phyloP scores from a whole-genome alignment of 2,113 vertebrate species.

The Solenodon paradoxus region DNA sequence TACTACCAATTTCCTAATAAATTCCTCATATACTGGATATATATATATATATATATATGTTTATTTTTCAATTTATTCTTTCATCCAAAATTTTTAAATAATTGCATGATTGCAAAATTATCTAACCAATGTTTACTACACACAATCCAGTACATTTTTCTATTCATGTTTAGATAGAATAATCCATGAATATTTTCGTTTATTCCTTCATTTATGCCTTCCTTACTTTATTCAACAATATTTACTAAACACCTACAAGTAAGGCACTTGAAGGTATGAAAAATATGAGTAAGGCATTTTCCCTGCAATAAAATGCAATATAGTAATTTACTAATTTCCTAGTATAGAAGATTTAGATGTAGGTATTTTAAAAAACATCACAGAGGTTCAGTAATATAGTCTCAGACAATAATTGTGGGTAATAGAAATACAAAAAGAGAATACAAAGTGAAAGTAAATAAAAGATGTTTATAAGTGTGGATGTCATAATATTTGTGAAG shows the following conservation, averaged over 20 bases:
- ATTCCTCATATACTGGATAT: background rate
- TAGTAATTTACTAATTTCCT: too few relatives aligned
- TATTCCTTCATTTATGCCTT: background rate
- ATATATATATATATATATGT: too few relatives aligned
- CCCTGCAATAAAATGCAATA: rapidly evolving
- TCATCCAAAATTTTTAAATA: background rate
- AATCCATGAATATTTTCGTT: background rate
- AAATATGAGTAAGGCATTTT: background rate
- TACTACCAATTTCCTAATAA: background rate
- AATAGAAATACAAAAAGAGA: background rate
- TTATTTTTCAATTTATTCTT: background rate
- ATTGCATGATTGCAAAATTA: background rate
- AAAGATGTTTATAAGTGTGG: background rate
- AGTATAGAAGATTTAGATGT: background rate
- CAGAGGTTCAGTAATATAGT: background rate
- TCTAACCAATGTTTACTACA: background rate
- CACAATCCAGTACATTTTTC: background rate
- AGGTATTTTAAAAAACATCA: background rate
- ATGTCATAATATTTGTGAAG: background rate
- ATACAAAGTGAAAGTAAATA: background rate
- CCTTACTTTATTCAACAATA: background rate
- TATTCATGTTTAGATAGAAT: background rate
- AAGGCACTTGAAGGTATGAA: background rate
- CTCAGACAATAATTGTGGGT: background rate
- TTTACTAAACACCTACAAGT: background rate